Base-by-base conservation (phyloP, 1,140 invertebrate species). In the Camponotus pennsylvanicus region DNA sequence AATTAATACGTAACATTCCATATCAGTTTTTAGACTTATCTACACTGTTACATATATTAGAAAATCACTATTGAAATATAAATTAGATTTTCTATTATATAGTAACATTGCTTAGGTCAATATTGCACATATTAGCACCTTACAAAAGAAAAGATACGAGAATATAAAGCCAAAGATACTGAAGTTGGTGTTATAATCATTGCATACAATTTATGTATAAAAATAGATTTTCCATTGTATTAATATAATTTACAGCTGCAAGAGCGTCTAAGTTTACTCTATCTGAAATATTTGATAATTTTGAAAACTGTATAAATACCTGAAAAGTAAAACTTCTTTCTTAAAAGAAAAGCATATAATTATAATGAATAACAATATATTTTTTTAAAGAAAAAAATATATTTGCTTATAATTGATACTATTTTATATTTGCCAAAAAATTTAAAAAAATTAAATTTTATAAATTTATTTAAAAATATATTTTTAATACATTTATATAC, bases 111-210 rank as follows among this genome's bases (percentile, higher is more conserved):
- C 57, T 85, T 61, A 34, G 42, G 70, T 27, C 5, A 71, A 77
- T 87, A 89, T 90, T 88, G 89, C 86, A 90, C 83, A 11, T 49
- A 67, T 86, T 90, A 90, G 86, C 86, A 90, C 73, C 79, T 80
- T 21, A 21, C 21, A 21, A 21, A 66, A 87, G 76, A 21, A 59
- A 63, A 71, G 66, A 57, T 73, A 49, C 18, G 15, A 75, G 55
- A 79, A 59, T 61, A 67, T 1, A 78, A 57, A 73, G 32, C 59
- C 4, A 64, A n/a, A 45, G 75, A 86, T 78, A 4, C 32, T 34
- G 13, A 67, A 57, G 49, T 76, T 69, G 13, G 32, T 63, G 45
- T 63, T 80, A 59, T 45, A 79, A 84, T 57, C 13, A 73, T 45
- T 82, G 40, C 61, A 61, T 73, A 89, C 77, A 84, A 83, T 18